Percentiles rank a stretch among this genome's conserved stretches.
phyloP scores from a whole-genome alignment of 1,140 invertebrate genomes.

The Acyrthosiphon pisum region DNA sequence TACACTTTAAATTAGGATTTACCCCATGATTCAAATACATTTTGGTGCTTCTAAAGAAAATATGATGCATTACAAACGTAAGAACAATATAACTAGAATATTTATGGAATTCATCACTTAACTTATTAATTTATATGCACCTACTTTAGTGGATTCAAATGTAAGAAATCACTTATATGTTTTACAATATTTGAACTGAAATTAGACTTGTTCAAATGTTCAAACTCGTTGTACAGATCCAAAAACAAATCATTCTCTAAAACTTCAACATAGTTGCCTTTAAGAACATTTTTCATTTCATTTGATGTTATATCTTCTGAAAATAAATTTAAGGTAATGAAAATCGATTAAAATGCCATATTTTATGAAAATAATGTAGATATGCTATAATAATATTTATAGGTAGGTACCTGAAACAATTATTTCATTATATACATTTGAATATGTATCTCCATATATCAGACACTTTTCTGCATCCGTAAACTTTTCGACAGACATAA shows the following conservation, averaged over 20 bases:
- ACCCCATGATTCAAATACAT: neutral
- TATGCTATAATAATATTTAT: neutral
- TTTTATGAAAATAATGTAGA: neutral
- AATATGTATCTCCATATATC: constrained; percentile 36
- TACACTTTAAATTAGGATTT: neutral
- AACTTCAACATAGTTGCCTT: constrained; percentile 33
- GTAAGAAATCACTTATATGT: constrained; percentile 38
- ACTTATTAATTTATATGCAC: neutral
- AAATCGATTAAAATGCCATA: neutral
- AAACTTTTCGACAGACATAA: neutral
- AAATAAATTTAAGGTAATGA: neutral
- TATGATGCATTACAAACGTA: neutral
- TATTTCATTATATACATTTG: neutral
- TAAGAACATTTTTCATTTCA: constrained; percentile 26
- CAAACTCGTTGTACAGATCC: constrained; percentile 3
- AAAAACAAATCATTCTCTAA: constrained; percentile 43
- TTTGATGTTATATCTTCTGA: constrained; percentile 2
- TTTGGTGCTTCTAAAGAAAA: neutral
- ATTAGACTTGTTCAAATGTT: neutral
- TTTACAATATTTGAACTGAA: constrained; percentile 10
- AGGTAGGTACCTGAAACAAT: constrained; percentile 13
- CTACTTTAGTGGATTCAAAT: constrained; percentile 1
- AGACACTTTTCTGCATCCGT: constrained; percentile 23
- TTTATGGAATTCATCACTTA: neutral
- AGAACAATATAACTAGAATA: neutral